Evolutionary conservation across 2,113 vertebrate genomes (phyloP).

Genomic region (Calidris pugnax): DNA sequence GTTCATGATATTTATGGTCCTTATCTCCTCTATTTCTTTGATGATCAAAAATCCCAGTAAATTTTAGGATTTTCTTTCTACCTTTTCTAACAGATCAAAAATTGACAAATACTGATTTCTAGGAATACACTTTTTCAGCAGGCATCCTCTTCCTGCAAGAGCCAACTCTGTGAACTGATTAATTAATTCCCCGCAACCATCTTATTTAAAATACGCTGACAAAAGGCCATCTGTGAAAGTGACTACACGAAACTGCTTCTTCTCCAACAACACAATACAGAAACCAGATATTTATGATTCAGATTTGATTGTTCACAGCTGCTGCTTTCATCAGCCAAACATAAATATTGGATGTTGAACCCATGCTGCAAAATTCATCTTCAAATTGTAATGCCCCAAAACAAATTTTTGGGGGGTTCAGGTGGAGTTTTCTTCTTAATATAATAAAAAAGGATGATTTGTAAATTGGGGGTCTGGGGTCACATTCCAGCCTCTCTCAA

Average conservation of each 20-base stretch:
- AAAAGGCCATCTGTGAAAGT: conserved; percentile 20
- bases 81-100: background rate
- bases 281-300: conserved; percentile 25
- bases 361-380: background rate
- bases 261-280: background rate
- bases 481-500: background rate
- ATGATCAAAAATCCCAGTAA: background rate
- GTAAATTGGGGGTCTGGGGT: background rate
- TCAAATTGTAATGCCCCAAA: background rate
- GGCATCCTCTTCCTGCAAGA: background rate
- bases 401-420: background rate
- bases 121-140: background rate
- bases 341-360: background rate
- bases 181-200: background rate
- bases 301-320: background rate
- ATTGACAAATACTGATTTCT: background rate
- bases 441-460: background rate
- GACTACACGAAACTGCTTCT: background rate
- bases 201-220: background rate
- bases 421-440: background rate
- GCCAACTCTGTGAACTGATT: background rate
- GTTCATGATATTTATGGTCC: background rate
- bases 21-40: background rate
- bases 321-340: background rate
- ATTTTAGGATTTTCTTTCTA: background rate